Base-by-base conservation (phyloP, 2,797 vertebrate species). In the Premnoplex brunnescens region DNA sequence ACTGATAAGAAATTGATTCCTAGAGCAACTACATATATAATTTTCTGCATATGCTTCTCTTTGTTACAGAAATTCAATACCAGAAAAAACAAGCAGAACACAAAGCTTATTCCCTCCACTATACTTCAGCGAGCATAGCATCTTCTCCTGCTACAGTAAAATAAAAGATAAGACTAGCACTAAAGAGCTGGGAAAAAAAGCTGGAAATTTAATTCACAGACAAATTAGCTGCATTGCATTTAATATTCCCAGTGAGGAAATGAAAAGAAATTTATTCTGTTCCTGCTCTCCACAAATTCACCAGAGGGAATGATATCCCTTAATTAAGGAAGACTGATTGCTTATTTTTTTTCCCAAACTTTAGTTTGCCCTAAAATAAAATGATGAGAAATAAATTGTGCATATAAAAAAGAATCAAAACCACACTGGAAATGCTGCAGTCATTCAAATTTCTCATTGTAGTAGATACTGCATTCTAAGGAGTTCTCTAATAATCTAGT, bases 311-410 rank as follows among this genome's bases (percentile, higher is more conserved):
- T 77, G 88, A 91, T 93, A 93, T 77, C 82, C 89, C 80, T 89
- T 93, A 96, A 96, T 95, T 94, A 96, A 92, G 89, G 81, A 95
- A 94, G 96, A 95, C 62, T 94, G 93, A 95, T 93, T 72, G 56
- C 71, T 59, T 64, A 2, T 24, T 85, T 89, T 82, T 36, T 44
- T 6, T 1, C 58, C 63, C 59, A 81, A 85, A 86, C 62, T 82
- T 92, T 91, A 14, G 0, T 86, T 93, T 94, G 55, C 67, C 37
- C 41, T 81, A 54, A 86, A 89, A 91, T 51, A 79, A 93, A 95
- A 81, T 49, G 6, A 93, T 76, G 85, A 88, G 48, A 90, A 96
- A 88, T 91, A 96, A 96, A 92, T 92, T 51, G n/a, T 95, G 73
- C 69, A 26, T 78, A 28, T 55, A 93, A 69, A 93, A 69, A 93